Evolutionary conservation across 2,113 vertebrate genomes (phyloP).

Genomic region (Rhinolophus sinicus): DNA sequence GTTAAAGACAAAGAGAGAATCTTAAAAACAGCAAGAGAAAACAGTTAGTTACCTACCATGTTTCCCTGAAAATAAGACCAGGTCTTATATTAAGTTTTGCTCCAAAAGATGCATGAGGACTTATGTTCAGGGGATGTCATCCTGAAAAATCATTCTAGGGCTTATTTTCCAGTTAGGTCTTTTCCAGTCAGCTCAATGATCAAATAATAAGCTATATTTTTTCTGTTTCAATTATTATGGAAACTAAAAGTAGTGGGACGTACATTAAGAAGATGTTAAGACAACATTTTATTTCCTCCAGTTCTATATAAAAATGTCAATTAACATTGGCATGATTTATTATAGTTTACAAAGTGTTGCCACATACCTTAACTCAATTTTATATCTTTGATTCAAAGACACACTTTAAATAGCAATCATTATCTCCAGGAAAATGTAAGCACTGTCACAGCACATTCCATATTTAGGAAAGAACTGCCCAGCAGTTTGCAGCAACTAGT

Average conservation of each 20-base stretch:
- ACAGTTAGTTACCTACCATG: too few species aligned
- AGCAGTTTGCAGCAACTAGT: neutral
- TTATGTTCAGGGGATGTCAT: too few species aligned
- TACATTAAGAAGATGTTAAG: neutral
- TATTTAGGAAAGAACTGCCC: neutral
- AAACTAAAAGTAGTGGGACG: neutral
- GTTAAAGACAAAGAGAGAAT: too few species aligned
- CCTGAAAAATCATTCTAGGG: too few species aligned
- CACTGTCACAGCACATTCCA: neutral
- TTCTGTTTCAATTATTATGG: neutral
- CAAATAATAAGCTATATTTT: neutral
- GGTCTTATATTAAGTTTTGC: too few species aligned
- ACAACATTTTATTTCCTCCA: neutral
- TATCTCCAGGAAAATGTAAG: constrained; percentile 18
- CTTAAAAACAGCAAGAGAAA: too few species aligned
- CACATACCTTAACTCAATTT: neutral
- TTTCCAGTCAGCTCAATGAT: neutral
- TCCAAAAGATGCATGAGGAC: too few species aligned
- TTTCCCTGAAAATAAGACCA: too few species aligned
- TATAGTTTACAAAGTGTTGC: constrained; percentile 23
- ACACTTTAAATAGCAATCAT: neutral
- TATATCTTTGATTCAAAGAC: constrained; percentile 26
- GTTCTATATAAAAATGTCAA: constrained; percentile 41
- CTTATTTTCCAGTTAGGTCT: too few species aligned
- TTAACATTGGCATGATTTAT: neutral